Conservation (phyloP, 53 echinoderm and acorn worm species). For the Paelopatides confundens region DNA sequence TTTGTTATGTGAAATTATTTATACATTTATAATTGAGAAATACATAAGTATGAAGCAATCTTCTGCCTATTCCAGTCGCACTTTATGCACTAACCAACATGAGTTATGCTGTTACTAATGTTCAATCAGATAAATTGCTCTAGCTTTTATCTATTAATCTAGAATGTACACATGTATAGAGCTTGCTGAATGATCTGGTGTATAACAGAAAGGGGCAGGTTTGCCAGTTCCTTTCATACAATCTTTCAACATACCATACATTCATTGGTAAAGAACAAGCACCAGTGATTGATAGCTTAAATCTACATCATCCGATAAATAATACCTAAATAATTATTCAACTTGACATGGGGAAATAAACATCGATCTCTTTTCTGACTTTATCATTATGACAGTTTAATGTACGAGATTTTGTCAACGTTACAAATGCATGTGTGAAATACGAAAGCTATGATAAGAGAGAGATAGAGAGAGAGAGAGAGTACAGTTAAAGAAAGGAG, state of each 20-base stretch:
- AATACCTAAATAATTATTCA: slow-evolving; percentile 38
- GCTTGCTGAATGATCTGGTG: not conserved
- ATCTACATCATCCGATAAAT: slow-evolving; percentile 8
- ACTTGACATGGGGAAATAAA: slow-evolving; percentile 29
- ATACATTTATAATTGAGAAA: too few species aligned
- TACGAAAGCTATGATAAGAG: not conserved
- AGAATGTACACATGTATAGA: not conserved
- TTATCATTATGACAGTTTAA: slow-evolving; percentile 4
- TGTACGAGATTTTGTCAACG: slow-evolving; percentile 23
- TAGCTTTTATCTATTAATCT: not conserved
- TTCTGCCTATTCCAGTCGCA: too few species aligned
- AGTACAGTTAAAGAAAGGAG: too few species aligned
- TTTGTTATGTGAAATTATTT: too few species aligned
- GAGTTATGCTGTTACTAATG: too few species aligned
- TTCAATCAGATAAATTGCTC: too few species aligned
- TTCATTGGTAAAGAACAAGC: not conserved
- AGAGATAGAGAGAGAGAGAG: too few species aligned
- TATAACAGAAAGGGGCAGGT: not conserved
- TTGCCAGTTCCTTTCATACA: not conserved
- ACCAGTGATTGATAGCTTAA: not conserved
- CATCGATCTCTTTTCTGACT: not conserved
- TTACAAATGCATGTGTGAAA: not conserved
- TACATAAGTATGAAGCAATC: too few species aligned
- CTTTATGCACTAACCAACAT: too few species aligned
- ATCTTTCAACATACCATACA: not conserved